phyloP scores from a whole-genome alignment of 2,797 vertebrate species.

The Anguilla megastoma region DNA sequence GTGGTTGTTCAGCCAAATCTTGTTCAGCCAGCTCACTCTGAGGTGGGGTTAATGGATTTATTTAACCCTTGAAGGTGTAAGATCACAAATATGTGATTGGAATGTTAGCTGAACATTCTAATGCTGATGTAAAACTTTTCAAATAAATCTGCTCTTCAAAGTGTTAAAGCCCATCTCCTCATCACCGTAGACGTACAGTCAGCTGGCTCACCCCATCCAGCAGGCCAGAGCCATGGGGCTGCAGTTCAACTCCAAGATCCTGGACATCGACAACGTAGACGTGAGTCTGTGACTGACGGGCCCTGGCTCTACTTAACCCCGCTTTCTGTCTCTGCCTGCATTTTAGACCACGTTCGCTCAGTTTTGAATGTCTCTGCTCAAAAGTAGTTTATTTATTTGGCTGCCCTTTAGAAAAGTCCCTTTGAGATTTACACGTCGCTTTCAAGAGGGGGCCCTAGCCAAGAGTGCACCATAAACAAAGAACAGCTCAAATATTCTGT shows the following conservation, averaged over 20 bases:
- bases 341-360: background rate
- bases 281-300: constrained; percentile 70
- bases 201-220: constrained; percentile 90
- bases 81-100: too few species aligned
- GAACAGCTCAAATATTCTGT: background rate
- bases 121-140: too few species aligned
- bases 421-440: background rate
- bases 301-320: background rate
- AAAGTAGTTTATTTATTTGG: background rate
- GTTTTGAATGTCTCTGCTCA: background rate
- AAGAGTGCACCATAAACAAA: background rate
- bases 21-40: background rate
- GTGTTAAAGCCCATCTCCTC: constrained; percentile 20
- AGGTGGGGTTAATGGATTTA: background rate
- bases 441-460: background rate
- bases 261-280: constrained; percentile 92
- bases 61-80: background rate
- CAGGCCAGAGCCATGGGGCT: constrained; percentile 88
- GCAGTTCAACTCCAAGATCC: constrained; percentile 88
- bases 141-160: too few species aligned
- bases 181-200: constrained; percentile 85
- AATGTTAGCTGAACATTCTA: too few species aligned
- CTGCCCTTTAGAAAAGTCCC: background rate
- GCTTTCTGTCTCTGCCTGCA: background rate
- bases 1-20: background rate